These are phyloP conservation scores for Schizothorax lantsangensis DNA, from an alignment of 2,797 vertebrate species.

Conservation along the genomic window DNA sequence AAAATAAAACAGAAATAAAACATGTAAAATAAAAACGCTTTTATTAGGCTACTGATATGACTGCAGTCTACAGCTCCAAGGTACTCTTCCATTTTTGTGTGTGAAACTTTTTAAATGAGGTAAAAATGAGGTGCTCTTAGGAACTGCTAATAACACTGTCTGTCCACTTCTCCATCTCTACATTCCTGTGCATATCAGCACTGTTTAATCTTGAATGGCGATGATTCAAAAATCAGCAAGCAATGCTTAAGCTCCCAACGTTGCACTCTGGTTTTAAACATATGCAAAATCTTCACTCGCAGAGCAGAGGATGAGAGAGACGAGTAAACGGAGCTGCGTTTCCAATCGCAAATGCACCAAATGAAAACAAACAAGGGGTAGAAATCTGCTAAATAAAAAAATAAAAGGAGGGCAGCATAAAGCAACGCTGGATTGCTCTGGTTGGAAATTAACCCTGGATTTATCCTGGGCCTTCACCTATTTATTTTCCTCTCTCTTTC, in stretches of 20 bases:
- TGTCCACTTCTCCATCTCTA: background rate
- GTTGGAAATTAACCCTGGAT: conserved; percentile 72
- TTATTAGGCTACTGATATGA: background rate
- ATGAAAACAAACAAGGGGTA: conserved; percentile 70
- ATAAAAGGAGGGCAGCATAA: conserved; percentile 71
- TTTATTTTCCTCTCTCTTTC: conserved; percentile 68
- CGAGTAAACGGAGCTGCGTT: conserved; percentile 59
- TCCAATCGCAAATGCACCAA: conserved; percentile 69
- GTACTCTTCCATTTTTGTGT: background rate
- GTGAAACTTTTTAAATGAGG: background rate
- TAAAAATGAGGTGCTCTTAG: background rate
- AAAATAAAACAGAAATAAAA: background rate
- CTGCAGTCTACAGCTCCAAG: background rate
- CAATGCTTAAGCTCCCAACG: conserved; percentile 62
- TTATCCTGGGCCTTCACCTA: conserved; percentile 81
- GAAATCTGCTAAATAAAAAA: conserved; percentile 73
- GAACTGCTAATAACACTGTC: background rate
- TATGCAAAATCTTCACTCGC: conserved; percentile 70
- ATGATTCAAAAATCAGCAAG: conserved; percentile 69
- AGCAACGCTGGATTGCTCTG: conserved; percentile 67
- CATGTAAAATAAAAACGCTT: background rate
- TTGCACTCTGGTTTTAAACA: conserved; percentile 59
- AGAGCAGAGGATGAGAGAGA: conserved; percentile 58
- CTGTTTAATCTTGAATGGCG: conserved; percentile 61
- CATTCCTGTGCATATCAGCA: conserved; percentile 19